phyloP scores from a whole-genome alignment of 2,888 invertebrate genomes.

The Drosophila neotestacea region DNA sequence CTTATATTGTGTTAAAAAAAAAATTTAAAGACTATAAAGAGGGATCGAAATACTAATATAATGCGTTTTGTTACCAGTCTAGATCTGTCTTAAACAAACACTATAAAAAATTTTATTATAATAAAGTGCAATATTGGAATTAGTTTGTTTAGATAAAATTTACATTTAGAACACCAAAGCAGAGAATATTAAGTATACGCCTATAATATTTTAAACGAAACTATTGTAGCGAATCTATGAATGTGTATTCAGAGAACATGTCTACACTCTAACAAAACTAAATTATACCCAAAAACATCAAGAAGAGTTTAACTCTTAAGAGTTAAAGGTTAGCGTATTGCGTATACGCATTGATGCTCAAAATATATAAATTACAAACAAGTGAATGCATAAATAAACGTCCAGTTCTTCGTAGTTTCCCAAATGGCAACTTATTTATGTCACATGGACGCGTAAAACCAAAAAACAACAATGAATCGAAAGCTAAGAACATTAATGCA shows the following conservation, averaged over 20 bases:
- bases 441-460: not conserved
- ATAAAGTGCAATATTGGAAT: too few species aligned
- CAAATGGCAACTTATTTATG: constrained; percentile 14
- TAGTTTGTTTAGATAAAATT: too few species aligned
- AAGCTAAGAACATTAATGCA: constrained; percentile 28
- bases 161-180: not conserved
- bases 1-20: too few species aligned
- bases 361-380: not conserved
- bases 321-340: not conserved
- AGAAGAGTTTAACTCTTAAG: not conserved
- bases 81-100: too few species aligned
- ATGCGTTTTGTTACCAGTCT: too few species aligned
- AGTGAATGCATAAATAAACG: not conserved
- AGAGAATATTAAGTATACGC: not conserved
- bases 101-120: too few species aligned
- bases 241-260: not conserved
- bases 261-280: too few species aligned
- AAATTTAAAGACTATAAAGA: too few species aligned
- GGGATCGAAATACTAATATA: too few species aligned
- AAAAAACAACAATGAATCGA: not conserved
- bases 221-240: not conserved
- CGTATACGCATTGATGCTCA: not conserved
- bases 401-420: not conserved
- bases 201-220: too few species aligned
- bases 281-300: too few species aligned